Conservation (phyloP, 2,797 vertebrate species). For the Meda fulgida region DNA sequence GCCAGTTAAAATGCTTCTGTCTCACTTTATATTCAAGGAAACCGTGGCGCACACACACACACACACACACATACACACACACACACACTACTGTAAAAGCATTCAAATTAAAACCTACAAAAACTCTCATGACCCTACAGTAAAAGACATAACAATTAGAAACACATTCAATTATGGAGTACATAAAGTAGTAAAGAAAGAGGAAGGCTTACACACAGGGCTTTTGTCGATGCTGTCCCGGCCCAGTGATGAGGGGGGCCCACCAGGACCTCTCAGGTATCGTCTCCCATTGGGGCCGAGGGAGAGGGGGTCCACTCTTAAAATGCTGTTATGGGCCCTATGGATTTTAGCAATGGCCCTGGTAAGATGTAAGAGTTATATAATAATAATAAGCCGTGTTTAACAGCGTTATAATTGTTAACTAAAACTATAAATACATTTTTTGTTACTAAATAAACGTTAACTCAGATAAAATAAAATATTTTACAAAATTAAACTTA, state of each 20-base stretch:
- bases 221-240: not conserved
- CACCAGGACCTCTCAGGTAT: not conserved
- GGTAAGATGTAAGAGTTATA: not conserved
- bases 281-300: not conserved
- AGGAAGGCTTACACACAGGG: not conserved
- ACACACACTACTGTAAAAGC: not conserved
- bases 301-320: not conserved
- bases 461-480: not conserved
- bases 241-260: not conserved
- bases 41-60: not conserved
- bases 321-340: not conserved
- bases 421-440: not conserved
- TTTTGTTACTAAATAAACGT: not conserved
- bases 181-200: not conserved
- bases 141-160: not conserved
- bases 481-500: too few species aligned
- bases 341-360: not conserved
- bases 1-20: not conserved
- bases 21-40: not conserved
- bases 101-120: not conserved
- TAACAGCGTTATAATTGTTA: not conserved
- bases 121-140: not conserved
- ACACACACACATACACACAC: not conserved
- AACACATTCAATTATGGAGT: not conserved
- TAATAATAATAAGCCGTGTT: too few species aligned